Conservation (phyloP, 2,797 vertebrate species). For the Diglossa cyanea region DNA sequence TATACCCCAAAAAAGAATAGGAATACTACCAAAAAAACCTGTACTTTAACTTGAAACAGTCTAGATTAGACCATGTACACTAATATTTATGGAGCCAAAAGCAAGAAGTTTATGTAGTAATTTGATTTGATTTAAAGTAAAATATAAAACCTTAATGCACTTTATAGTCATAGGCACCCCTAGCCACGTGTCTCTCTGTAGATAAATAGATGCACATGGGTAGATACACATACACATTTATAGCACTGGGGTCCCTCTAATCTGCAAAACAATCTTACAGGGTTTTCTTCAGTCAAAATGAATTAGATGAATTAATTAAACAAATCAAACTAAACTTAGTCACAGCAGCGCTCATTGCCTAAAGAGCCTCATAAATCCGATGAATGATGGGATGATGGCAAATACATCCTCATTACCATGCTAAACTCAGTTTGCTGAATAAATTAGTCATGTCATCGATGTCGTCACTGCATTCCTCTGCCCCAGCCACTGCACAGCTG, state of each 20-base stretch:
- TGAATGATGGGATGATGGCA: constrained; percentile 60
- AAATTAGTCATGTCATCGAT: constrained; percentile 57
- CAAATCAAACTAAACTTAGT: constrained; percentile 61
- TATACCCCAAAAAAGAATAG: not conserved
- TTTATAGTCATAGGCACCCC: not conserved
- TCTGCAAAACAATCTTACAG: not conserved
- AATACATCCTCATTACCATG: constrained; percentile 69
- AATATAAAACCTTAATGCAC: not conserved
- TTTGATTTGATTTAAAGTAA: not conserved
- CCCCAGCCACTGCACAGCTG: not conserved
- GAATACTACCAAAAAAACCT: not conserved
- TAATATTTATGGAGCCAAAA: not conserved
- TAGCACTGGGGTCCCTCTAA: not conserved
- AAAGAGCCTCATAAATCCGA: constrained; percentile 63
- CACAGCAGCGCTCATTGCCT: constrained; percentile 41
- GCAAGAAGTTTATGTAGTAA: not conserved
- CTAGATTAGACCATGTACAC: not conserved
- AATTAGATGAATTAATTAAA: constrained; percentile 62
- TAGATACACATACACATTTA: not conserved
- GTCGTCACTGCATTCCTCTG: constrained; percentile 57
- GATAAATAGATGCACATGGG: not conserved
- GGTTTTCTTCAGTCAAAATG: constrained; percentile 34
- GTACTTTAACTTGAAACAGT: not conserved
- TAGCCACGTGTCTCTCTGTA: not conserved
- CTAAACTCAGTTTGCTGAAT: constrained; percentile 69